Percentiles rank a stretch among this genome's conserved stretches.
Evolutionary conservation across 30 jellyfish, hydroid and myxozoan genomes (phyloP).

Genomic region (Nemopilema nomurai): DNA sequence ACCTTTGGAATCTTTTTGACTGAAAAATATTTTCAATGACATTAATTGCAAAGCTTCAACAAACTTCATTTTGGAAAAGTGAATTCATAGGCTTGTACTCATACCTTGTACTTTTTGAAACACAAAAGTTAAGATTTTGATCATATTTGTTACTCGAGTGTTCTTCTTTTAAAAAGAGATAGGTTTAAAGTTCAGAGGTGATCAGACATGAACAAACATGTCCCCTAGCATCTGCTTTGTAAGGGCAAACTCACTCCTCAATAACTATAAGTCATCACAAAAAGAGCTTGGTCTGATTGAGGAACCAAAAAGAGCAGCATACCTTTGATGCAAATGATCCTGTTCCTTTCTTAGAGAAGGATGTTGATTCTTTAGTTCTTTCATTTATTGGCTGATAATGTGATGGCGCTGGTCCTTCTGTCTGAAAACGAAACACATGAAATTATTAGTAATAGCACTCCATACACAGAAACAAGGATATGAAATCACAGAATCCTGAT

Average conservation of each 20-base stretch:
- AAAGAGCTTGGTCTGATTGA: no score
- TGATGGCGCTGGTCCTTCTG: slow-evolving; percentile 93
- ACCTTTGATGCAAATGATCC: slow-evolving; percentile 94
- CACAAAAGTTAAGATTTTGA: no score
- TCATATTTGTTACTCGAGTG: no score
- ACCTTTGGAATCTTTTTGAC: slow-evolving; percentile 68
- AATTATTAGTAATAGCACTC: neutral
- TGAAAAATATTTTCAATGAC: neutral
- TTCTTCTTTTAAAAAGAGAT: no score
- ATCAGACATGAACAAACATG: no score
- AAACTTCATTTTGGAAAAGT: neutral
- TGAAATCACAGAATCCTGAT: no score
- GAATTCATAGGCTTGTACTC: no score
- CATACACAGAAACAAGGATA: no score
- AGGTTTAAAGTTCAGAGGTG: no score
- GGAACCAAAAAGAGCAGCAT: no score
- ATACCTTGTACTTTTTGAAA: no score
- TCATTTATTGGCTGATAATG: slow-evolving; percentile 45
- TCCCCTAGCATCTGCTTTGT: no score
- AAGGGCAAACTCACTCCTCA: neutral
- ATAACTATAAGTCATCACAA: neutral
- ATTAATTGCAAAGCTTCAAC: neutral
- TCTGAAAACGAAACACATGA: slow-evolving; percentile 34
- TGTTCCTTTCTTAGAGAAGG: slow-evolving; percentile 82
- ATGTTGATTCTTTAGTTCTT: slow-evolving; percentile 36